Base-by-base conservation (phyloP, 2,888 invertebrate genomes). In the Quadroppia sp. region DNA sequence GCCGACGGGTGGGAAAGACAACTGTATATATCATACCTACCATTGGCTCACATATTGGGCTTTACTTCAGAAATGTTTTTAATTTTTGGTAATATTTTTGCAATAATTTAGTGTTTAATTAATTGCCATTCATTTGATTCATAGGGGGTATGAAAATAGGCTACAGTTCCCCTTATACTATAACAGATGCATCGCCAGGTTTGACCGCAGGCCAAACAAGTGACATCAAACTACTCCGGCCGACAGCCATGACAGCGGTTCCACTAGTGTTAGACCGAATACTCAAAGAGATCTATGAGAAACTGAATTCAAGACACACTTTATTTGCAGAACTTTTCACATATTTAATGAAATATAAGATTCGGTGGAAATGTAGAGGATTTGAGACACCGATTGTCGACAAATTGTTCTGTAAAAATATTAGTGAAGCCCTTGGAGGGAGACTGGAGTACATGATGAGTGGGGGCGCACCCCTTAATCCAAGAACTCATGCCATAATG, bases 241-340 rank as follows among this genome's bases (percentile, higher is more conserved):
- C 98, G 2, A 95, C 96, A 2, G 90, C 95, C 80, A 90, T 99
- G 86, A 95, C 96, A 4, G 89, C 94, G 69, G 98, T 99, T 59
- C 98, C 98, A 76, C 86, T 97, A 72, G 96, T 98, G 79, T 88
- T 98, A 86, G 98, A 98, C 84, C 89, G 98, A 80, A 92, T 98
- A 81, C 94, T 94, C 81, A 98, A 98, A 84, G 94, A 91, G 79
- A 94, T 98, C 77, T 92, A 93, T 81, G 95, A 96, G 81, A 94
- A 94, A 82, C 92, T 98, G 73, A 82, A 82, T 71, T 45, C 56
- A 28, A 89, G 89, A 79, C 90, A 92, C 13, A 85, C 87, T 61
- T 85, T 95, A 75, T 88, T 89, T 74, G 88, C 89, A 81, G 89
- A 91, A 0, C 84, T 98, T 78, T 98, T 99, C 85, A 89, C 91